phyloP scores from a whole-genome alignment of 2,113 vertebrate species.

The Xenopus laevis region DNA sequence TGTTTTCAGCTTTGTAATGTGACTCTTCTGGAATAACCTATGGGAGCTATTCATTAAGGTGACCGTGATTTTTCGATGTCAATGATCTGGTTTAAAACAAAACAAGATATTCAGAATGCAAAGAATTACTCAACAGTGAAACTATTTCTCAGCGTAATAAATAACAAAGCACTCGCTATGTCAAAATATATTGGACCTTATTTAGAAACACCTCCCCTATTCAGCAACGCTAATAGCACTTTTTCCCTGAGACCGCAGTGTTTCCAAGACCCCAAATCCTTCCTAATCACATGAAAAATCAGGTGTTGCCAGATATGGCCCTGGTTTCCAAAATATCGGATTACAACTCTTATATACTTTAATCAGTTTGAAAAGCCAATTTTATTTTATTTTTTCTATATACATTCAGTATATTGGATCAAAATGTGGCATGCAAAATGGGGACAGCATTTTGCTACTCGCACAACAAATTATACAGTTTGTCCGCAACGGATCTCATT shows the following conservation, averaged over 20 bases:
- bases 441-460: background rate
- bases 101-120: no score
- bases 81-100: no score
- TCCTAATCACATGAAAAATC: conserved; percentile 20
- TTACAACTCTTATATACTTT: conserved; percentile 10
- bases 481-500: conserved; percentile 1
- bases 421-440: conserved; percentile 6
- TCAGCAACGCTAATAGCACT: background rate
- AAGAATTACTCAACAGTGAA: no score
- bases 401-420: conserved; percentile 6
- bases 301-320: conserved; percentile 11
- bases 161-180: background rate
- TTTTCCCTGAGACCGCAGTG: background rate
- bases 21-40: no score
- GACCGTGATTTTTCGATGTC: no score
- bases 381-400: background rate
- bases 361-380: conserved; percentile 14
- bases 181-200: background rate
- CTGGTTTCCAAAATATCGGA: conserved; percentile 1
- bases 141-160: background rate
- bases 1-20: no score
- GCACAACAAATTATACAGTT: conserved; percentile 20
- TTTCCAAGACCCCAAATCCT: conserved; percentile 18
- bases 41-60: no score
- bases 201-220: conserved; percentile 1